Evolutionary conservation across 2,888 invertebrate genomes (phyloP), one percentile per base, ranked within the genome.

Genomic region (Smittia sp.): DNA sequence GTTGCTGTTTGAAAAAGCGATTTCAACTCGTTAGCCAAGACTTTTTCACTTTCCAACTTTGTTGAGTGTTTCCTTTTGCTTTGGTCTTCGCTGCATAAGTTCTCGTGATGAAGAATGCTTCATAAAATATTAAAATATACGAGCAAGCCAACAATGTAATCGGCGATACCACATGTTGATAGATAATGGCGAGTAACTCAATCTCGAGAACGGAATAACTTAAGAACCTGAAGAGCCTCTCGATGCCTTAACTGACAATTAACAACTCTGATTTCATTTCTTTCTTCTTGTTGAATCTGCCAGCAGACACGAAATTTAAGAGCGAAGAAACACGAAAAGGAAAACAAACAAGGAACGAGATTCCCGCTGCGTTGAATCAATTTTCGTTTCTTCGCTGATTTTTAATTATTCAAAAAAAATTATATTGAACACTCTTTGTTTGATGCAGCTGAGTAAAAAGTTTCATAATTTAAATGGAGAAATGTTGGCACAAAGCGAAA

Each of bases 131-230:
- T 58, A 58, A 27, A 68, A 68, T 39, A 68, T 22, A 38, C 24
- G 20, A 66, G 32, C n/a, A 63, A 20, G 62, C 24, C 20, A 25
- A 62, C 58, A 39, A 13, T 41, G 41, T 68, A 68, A 68, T 41
- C 68, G 41, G 6, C 39, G 24, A 68, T 41, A 68, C 68, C 68
- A 68, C 68, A 68, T 68, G 68, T 68, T 22, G 68, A 46, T 68
- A 68, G 68, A 68, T 32, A n/a, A n/a, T n/a, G n/a, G n/a, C n/a
- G 38, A 9, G 38, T 38, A 38, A 38, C 7, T 38, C 7, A 15
- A 11, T 46, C 46, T 46, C 46, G 15, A 46, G 46, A 38, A 38
- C 6, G 11, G 11, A 11, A 38, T 38, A 38, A n/a, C n/a, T n/a
- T n/a, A n/a, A n/a, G n/a, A n/a, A n/a, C n/a, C n/a, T n/a, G n/a